Evolutionary conservation across 2,888 invertebrate genomes (phyloP), one percentile per base, ranked within the genome.

Genomic region (Netelia virgata): DNA sequence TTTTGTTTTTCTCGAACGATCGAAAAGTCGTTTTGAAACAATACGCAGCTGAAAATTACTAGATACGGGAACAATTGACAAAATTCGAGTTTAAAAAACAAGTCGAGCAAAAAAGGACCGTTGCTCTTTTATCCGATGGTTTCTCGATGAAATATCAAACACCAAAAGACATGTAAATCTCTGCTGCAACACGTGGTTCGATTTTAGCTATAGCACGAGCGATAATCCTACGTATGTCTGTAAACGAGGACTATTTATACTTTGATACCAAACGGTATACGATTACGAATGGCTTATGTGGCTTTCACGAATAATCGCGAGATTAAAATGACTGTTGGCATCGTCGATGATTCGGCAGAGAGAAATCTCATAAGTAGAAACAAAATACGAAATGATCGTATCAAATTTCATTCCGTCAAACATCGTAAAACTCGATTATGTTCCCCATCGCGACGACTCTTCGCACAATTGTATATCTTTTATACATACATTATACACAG

Each of bases 161-260:
- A 68, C 36, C 57, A 76, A 78, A 68, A n/a, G 18, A 14, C 18
- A 57, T 43, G 57, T 69, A 78, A 83, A 79, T 85, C 84, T 85
- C 77, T 86, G 86, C 78, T 79, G 77, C 82, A 63, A 63, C 79
- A 84, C 9, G 70, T 73, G 61, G 66, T 87, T 82, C 66, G 70
- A 64, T 76, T 68, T 18, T 57, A 18, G 14, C 14, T 47, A 14
- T 47, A 47, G 43, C 69, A n/a, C 69, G 78, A 85, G 66, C 63
- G 63, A 86, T 88, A 83, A 82, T 53, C 83, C 55, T 87, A 90
- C 16, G 20, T 63, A 81, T 79, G 72, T 80, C 63, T 83, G 85
- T 87, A 78, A 85, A 83, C 81, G 59, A 88, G 87, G 86, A 83
- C 70, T 88, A 88, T 91, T 90, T 89, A 88, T 83, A 89, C 88